Base-by-base conservation (phyloP, 2,797 vertebrate species). In the Tenualosa ilisha region DNA sequence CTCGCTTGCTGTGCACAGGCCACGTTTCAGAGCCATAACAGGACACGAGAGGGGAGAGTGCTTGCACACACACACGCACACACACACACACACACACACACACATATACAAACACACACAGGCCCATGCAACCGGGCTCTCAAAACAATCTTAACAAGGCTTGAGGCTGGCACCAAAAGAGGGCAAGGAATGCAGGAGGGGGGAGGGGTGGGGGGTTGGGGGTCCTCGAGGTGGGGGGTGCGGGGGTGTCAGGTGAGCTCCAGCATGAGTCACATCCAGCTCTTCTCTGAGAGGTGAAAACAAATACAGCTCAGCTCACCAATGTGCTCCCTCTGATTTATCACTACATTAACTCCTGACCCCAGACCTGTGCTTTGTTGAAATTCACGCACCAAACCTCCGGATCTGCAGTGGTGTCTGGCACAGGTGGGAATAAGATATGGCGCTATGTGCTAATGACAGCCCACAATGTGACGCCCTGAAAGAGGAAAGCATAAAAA, bases 341-440 rank as follows among this genome's bases (percentile, higher is more conserved):
- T 37, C 20, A 79, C 26, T 1, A 6, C 40, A 22, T 46, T 79
- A 79, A 22, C 40, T 15, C 12, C 72, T 79, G 17, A 17, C 0
- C 40, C 0, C 6, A 40, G 72, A 79, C 72, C 37, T 79, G 72
- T 9, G 22, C 22, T 59, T 63, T 63, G 59, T 63, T 63, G 59
- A 63, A n/a, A 63, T 24, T 24, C 59, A 24, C 59, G n/a, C 59
- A 9, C 72, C 7, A 9, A 17, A 20, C 37, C 72, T 79, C 15
- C 6, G 40, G 17, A 6, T 79, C 40, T 46, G 72, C 72, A 59
- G 81, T 82, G 65, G 87, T 86, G 88, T 51, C 86, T 87, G 87
- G 43, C 68, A 81, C 59, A 84, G 84, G 81, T 65, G 63, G 85
- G 87, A 91, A 84, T 82, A 89, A 91, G 89, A 87, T 49, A 85